Evolutionary conservation across 2,113 vertebrate species (phyloP).

Genomic region (Ramphastos sulfuratus): DNA sequence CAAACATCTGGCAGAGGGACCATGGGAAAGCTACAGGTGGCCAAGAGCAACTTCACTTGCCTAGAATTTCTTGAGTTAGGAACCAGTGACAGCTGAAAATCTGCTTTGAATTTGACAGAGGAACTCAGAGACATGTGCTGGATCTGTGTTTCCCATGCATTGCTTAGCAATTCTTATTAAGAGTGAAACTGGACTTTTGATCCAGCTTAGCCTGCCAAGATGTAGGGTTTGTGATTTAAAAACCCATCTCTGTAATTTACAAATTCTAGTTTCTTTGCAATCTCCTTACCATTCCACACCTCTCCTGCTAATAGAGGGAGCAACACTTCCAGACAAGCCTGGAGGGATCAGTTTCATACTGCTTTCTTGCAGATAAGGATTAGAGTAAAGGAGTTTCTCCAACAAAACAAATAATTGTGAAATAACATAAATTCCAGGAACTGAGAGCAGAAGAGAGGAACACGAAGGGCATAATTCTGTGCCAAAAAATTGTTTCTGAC

Average conservation of each 20-base stretch:
- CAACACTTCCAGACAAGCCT: neutral
- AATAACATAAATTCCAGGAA: neutral
- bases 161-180: neutral
- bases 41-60: neutral
- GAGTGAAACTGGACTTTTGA: neutral
- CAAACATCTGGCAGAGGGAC: neutral
- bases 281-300: neutral
- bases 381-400: neutral
- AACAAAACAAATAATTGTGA: neutral
- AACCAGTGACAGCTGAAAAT: conserved; percentile 9
- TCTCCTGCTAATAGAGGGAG: neutral
- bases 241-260: neutral
- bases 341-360: neutral
- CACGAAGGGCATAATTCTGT: neutral
- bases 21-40: conserved; percentile 12
- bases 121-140: neutral
- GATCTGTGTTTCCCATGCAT: neutral
- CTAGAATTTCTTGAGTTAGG: neutral
- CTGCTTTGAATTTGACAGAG: neutral
- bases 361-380: neutral
- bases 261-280: neutral
- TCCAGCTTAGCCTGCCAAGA: neutral
- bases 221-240: neutral
- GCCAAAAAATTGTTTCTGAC: neutral
- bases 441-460: neutral